Conservation (phyloP, 2,888 invertebrate genomes). For the Eilema griseolum region DNA sequence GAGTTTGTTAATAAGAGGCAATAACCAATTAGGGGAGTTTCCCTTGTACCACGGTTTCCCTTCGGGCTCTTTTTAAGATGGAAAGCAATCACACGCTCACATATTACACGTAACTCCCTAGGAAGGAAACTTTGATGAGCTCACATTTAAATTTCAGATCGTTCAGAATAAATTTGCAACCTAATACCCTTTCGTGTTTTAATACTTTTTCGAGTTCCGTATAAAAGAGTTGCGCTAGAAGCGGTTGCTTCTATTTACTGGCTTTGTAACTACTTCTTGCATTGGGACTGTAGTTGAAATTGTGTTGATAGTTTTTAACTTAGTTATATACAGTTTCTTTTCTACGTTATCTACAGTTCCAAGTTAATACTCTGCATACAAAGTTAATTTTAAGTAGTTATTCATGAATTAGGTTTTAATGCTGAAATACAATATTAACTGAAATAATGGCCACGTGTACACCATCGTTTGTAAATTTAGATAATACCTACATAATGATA, state of each 20-base stretch:
- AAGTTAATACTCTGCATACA: neutral
- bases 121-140: conserved; percentile 78
- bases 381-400: neutral
- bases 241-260: conserved; percentile 11
- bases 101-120: conserved; percentile 63
- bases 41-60: conserved; percentile 34
- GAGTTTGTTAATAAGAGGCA: conserved; percentile 47
- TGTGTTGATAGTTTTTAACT: conserved; percentile 13
- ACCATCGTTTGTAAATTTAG: too few species aligned
- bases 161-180: conserved; percentile 80
- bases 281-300: conserved; percentile 14
- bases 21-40: conserved; percentile 61
- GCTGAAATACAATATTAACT: neutral
- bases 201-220: conserved; percentile 58
- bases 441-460: neutral
- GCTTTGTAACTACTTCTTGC: conserved; percentile 16
- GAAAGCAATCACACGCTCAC: conserved; percentile 65
- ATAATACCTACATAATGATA: too few species aligned
- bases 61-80: conserved; percentile 64
- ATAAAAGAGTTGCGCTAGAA: conserved; percentile 21
- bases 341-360: neutral
- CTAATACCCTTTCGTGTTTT: conserved; percentile 70
- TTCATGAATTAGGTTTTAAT: neutral
- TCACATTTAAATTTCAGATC: conserved; percentile 82
- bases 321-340: conserved; percentile 5